Evolutionary conservation across 2,888 invertebrate genomes (phyloP), one percentile per base, ranked within the genome.

Genomic region (Pandemis corylana): DNA sequence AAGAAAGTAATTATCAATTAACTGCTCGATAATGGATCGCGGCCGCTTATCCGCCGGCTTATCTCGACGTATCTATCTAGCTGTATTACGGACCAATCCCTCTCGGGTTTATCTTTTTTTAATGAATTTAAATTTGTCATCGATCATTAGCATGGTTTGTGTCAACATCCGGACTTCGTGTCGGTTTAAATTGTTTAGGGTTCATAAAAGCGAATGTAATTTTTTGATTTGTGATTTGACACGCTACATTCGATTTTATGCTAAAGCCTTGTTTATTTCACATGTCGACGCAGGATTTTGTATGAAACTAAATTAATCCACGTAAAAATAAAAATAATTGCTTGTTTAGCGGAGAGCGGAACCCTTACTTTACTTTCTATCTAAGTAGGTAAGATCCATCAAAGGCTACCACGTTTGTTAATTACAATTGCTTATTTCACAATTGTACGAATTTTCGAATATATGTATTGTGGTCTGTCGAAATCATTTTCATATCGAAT

Each of bases 1-100:
- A 93, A 93, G 93, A 94, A 93, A 93, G 93, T 93, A 93, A 94
- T 94, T 93, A 93, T 93, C 92, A 93, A 94, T 94, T 94, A 93
- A 93, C 92, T 89, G 90, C 85, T 87, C 90, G 90, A 91, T 94
- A 94, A 94, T 93, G 90, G 93, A 94, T 94, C 91, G 93, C 85
- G 90, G 90, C 86, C 87, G 93, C 89, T 92, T 91, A 92, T 91
- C 90, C 89, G 81, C 78, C 82, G 86, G 91, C 90, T 92, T 92
- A 92, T 92, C 92, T 88, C 86, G 84, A 85, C 87, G 84, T 88
- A 88, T 77, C 76, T 79, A 78, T 76, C 77, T 77, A 71, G 75
- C 77, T 75, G 77, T 74, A 75, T 87, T 87, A 88, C 87, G 88
- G 87, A 85, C 87, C 84, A 85, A 85, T 87, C 86, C 82, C 81